These are phyloP conservation scores for Sebastolobus altivelis DNA, from an alignment of 2,797 vertebrate genomes.

Conservation along the genomic window DNA sequence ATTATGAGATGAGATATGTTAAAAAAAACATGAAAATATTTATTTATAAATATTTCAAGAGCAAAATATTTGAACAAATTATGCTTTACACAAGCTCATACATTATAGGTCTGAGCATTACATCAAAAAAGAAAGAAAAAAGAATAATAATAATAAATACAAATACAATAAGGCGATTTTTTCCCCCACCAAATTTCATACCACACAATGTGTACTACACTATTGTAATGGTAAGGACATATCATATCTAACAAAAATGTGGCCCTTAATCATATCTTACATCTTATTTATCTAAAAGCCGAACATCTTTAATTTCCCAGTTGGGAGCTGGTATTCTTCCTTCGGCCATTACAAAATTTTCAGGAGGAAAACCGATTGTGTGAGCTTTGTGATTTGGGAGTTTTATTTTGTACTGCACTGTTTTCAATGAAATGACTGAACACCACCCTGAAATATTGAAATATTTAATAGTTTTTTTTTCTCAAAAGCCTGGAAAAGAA, in stretches of 20 bases:
- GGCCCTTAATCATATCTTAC: too few species aligned
- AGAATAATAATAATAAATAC: fast-evolving
- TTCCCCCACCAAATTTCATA: not conserved
- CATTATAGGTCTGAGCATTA: not conserved
- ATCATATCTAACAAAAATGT: not conserved
- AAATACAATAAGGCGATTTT: not conserved
- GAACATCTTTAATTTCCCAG: not conserved
- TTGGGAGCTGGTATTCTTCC: not conserved
- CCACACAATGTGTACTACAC: not conserved
- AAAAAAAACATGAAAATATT: not conserved
- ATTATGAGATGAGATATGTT: not conserved
- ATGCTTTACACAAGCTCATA: not conserved
- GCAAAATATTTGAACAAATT: not conserved
- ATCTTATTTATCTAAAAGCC: not conserved
- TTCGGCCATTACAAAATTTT: not conserved
- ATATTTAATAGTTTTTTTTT: not conserved
- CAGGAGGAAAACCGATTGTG: not conserved
- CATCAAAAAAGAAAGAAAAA: not conserved
- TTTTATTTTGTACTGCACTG: not conserved
- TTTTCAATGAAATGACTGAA: not conserved
- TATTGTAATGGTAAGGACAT: not conserved
- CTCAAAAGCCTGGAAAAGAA: not conserved
- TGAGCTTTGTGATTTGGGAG: not conserved
- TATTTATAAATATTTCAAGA: not conserved
- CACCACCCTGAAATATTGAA: not conserved